Evolutionary conservation across 2,113 vertebrate species (phyloP).

Genomic region (Megaceryle torquata): DNA sequence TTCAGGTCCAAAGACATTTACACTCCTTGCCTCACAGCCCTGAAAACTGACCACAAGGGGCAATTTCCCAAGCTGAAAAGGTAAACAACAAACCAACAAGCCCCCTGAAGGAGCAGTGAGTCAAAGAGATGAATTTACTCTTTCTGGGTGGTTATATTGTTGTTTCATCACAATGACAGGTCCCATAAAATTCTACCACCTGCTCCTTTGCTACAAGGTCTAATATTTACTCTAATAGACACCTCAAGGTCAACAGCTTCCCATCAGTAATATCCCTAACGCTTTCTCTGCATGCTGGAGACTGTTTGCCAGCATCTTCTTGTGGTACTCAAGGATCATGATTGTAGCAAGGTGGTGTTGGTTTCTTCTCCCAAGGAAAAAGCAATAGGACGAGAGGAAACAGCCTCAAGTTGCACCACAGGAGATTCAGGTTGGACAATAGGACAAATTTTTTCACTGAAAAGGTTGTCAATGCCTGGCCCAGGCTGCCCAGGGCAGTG

Average conservation of each 20-base stretch:
- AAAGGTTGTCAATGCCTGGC: not conserved
- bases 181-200: not conserved
- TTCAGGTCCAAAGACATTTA: not conserved
- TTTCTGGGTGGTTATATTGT: not conserved
- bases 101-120: not conserved
- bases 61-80: not conserved
- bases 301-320: not conserved
- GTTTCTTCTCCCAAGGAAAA: not conserved
- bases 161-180: not conserved
- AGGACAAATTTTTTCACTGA: not conserved
- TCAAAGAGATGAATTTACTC: not conserved
- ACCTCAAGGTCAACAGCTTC: not conserved
- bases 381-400: not conserved
- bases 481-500: not conserved
- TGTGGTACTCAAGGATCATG: not conserved
- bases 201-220: not conserved
- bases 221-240: not conserved
- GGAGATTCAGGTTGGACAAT: not conserved
- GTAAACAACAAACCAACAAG: not conserved
- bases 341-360: not conserved
- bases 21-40: fast-evolving
- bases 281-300: not conserved
- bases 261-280: not conserved
- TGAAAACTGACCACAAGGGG: not conserved
- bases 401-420: not conserved